Conservation (phyloP, 2,888 invertebrate species). For the Lymantria dispar region DNA sequence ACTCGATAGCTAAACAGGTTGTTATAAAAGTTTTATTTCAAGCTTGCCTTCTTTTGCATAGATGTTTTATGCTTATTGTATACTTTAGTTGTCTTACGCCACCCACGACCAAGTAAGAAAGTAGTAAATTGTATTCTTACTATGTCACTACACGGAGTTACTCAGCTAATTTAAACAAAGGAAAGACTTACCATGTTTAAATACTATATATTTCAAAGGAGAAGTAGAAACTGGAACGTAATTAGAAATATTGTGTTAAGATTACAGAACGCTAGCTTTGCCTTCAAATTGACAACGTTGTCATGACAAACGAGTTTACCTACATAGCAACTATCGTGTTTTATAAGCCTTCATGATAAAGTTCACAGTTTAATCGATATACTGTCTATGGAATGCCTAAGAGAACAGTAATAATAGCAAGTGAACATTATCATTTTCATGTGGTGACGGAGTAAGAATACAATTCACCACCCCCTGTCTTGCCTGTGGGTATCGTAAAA, state of each 20-base stretch:
- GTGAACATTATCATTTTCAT: too few relatives aligned
- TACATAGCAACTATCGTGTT: conserved; percentile 25
- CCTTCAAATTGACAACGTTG: conserved; percentile 14
- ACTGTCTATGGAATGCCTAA: background rate
- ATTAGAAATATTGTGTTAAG: too few relatives aligned
- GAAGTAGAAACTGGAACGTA: too few relatives aligned
- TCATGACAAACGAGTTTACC: conserved; percentile 26
- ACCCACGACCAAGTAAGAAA: background rate
- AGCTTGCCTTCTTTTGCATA: too few relatives aligned
- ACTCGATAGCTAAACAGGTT: too few relatives aligned
- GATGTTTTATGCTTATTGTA: too few relatives aligned
- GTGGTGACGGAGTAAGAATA: too few relatives aligned
- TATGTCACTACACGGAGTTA: background rate
- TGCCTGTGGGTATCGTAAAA: too few relatives aligned
- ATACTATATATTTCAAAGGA: background rate
- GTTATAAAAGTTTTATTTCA: too few relatives aligned
- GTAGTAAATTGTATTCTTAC: too few relatives aligned
- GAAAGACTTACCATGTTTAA: conserved; percentile 17
- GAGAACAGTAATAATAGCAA: background rate
- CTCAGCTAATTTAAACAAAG: background rate
- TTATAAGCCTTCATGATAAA: background rate
- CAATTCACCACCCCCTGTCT: too few relatives aligned
- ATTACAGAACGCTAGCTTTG: background rate
- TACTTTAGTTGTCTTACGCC: too few relatives aligned
- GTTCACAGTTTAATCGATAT: conserved; percentile 1